These are phyloP conservation scores for Bubo bubo DNA, from an alignment of 2,113 vertebrate species.

Conservation along the genomic window DNA sequence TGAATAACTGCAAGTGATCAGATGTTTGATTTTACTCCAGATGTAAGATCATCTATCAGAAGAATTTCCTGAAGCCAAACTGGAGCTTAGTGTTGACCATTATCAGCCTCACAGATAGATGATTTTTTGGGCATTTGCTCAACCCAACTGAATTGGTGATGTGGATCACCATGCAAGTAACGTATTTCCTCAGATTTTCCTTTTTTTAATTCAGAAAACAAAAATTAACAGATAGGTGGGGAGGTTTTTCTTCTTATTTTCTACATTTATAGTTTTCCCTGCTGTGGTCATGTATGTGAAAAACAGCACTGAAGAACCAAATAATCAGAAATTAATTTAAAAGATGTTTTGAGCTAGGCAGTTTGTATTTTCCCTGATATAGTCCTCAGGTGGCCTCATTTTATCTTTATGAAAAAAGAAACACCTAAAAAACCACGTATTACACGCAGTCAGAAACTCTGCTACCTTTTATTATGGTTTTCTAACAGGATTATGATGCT, in stretches of 20 bases:
- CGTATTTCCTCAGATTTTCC: fast-evolving
- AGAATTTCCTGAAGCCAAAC: background rate
- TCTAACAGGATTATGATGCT: background rate
- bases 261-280: background rate
- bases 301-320: background rate
- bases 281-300: background rate
- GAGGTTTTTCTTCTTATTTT: background rate
- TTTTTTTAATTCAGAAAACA: background rate
- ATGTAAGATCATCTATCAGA: background rate
- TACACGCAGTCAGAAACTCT: background rate
- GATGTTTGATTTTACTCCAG: background rate
- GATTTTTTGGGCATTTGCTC: background rate
- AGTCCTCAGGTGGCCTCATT: background rate
- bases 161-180: background rate
- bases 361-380: background rate
- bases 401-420: background rate
- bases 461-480: background rate
- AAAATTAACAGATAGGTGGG: background rate
- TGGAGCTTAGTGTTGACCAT: background rate
- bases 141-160: background rate
- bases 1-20: background rate
- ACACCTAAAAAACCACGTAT: background rate
- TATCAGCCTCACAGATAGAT: background rate
- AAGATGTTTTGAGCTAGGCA: background rate
- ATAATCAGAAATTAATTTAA: background rate